A percentile compares a stretch with the other conserved stretches of the same genome.
These are phyloP conservation scores for Formica selysi DNA, from an alignment of 1,140 invertebrate species.

Conservation along the genomic window DNA sequence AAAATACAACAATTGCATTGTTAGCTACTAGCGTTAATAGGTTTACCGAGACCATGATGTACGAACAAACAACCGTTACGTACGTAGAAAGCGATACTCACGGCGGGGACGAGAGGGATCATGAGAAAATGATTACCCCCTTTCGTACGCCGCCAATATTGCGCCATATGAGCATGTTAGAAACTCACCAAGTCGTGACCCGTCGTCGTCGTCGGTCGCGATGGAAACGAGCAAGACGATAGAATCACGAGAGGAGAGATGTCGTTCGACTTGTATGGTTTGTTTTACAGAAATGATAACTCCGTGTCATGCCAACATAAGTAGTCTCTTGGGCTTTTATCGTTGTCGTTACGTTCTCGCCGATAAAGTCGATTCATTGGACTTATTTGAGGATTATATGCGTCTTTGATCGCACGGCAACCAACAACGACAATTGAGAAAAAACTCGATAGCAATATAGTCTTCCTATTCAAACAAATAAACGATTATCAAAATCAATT, in stretches of 20 bases:
- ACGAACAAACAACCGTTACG: slow-evolving; percentile 22
- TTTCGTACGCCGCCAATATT: slow-evolving; percentile 64
- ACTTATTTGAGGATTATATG: slow-evolving; percentile 21
- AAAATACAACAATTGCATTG: slow-evolving; percentile 23
- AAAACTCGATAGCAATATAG: background rate
- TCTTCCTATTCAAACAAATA: background rate
- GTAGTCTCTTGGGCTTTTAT: slow-evolving; percentile 24
- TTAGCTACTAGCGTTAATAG: slow-evolving; percentile 57
- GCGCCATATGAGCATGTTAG: slow-evolving; percentile 45
- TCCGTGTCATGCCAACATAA: background rate
- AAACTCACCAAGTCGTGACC: slow-evolving; percentile 67
- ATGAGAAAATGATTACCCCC: slow-evolving; percentile 77
- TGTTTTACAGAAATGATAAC: slow-evolving; percentile 33
- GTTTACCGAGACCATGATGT: background rate
- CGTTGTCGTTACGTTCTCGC: slow-evolving; percentile 19
- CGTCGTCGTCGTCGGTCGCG: slow-evolving; percentile 50
- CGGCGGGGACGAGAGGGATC: slow-evolving; percentile 64
- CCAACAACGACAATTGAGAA: background rate
- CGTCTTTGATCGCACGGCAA: background rate
- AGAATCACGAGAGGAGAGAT: slow-evolving; percentile 29
- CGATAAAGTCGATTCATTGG: slow-evolving; percentile 43
- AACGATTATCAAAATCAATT: background rate
- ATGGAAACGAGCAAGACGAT: slow-evolving; percentile 14
- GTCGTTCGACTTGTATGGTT: slow-evolving; percentile 38
- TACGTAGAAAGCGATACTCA: slow-evolving; percentile 67